Conservation (phyloP, 2,797 vertebrate species). For the Gymnodraco acuticeps region DNA sequence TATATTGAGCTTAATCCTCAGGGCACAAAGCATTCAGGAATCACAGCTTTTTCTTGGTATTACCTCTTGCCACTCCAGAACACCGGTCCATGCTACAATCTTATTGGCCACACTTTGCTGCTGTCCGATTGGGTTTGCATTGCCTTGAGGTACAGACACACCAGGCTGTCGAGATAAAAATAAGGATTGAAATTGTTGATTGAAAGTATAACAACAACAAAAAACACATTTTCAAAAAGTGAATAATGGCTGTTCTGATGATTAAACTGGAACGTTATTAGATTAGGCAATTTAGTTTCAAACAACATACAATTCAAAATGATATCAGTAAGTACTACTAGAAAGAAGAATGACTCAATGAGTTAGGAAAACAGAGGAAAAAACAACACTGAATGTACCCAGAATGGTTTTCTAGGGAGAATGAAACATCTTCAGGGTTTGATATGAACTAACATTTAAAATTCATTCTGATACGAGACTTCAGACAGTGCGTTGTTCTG, state of each 20-base stretch:
- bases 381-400: not conserved
- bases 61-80: slow-evolving; percentile 97
- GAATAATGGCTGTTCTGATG: not conserved
- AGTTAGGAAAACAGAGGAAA: not conserved
- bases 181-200: not conserved
- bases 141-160: slow-evolving; percentile 54
- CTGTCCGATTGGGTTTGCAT: slow-evolving; percentile 72
- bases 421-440: slow-evolving; percentile 25
- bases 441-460: slow-evolving; percentile 56
- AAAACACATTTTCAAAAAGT: not conserved
- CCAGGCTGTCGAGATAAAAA: slow-evolving; percentile 67
- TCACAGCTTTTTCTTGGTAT: slow-evolving; percentile 36
- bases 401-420: slow-evolving; percentile 32
- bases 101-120: slow-evolving; percentile 90
- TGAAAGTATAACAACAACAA: not conserved
- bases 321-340: not conserved
- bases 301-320: not conserved
- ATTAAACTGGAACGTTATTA: slow-evolving; percentile 8
- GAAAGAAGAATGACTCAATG: slow-evolving; percentile 17
- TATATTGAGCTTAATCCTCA: not conserved
- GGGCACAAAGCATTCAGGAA: not conserved
- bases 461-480: slow-evolving; percentile 62
- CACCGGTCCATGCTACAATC: slow-evolving; percentile 92
- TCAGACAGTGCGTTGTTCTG: slow-evolving; percentile 41
- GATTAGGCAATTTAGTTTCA: not conserved